Conservation (phyloP, 2,113 vertebrate genomes). For the Camelus bactrianus region DNA sequence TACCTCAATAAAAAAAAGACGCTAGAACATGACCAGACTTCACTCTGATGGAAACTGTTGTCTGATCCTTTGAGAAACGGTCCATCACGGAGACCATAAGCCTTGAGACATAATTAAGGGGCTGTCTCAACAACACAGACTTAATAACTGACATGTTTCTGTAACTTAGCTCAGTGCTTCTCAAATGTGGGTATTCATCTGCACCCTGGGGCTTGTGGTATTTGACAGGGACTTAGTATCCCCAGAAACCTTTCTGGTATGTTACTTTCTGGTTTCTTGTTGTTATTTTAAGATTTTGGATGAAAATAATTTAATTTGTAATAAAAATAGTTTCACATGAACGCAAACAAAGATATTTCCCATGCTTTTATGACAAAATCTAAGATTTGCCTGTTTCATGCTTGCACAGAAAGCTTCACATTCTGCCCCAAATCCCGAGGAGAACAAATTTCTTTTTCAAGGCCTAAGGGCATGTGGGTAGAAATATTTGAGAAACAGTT, state of each 20-base stretch:
- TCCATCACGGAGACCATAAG: not conserved
- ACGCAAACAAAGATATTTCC: not conserved
- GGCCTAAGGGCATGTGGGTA: not conserved
- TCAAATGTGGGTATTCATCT: not conserved
- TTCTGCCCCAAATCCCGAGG: not conserved
- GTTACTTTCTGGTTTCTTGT: not conserved
- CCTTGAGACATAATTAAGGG: not conserved
- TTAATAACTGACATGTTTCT: not conserved
- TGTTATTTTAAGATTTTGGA: not conserved
- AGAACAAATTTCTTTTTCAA: not conserved
- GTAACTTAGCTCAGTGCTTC: not conserved
- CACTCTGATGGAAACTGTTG: not conserved
- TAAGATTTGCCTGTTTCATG: not conserved
- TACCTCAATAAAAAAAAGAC: too few relatives aligned
- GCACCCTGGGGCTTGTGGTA: not conserved
- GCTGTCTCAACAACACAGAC: not conserved
- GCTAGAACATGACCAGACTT: not conserved
- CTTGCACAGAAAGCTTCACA: not conserved
- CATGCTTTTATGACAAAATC: not conserved
- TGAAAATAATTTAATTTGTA: not conserved
- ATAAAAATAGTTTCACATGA: constrained; percentile 1
- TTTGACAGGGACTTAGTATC: not conserved
- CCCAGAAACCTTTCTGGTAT: not conserved
- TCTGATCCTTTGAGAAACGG: not conserved
- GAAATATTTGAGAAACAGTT: not conserved